Evolutionary conservation across 1,140 invertebrate genomes (phyloP), one percentile per base, ranked within the genome.

Genomic region (Asbolus verrucosus): DNA sequence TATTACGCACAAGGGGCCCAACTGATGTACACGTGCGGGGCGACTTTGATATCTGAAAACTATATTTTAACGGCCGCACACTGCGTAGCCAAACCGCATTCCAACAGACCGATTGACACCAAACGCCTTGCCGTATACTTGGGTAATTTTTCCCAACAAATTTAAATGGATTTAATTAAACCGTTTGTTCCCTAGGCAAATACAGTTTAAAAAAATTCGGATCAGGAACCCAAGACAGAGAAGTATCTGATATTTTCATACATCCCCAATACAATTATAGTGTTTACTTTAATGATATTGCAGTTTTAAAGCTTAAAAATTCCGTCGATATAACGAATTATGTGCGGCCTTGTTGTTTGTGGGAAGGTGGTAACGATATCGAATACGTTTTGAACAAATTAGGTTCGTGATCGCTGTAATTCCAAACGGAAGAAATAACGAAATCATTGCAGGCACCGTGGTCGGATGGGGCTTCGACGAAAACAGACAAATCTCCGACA

Each of bases 391-490:
- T 84, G 11, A 82, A 81, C 1, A 81, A 81, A 71, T 81, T 80
- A 65, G 85, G 84, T 75, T 82, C 81, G 24, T 83, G 13, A 9
- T 59, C 31, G 15, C 62, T 24, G 33, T n/a, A 27, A 50, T 21
- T 18, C 18, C 18, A 50, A 16, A n/a, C 21, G 4, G 1, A 14
- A 15, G 15, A 15, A 50, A 4, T 21, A 16, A 50, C 9, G 6
- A 21, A 16, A 9, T 21, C 13, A 36, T 79, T 74, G 24, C 31
- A 82, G 88, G 88, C 11, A 83, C 80, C 4, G 83, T 90, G 0
- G 85, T 89, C 1, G 89, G 88, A 0, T 90, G 89, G 88, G 87
- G 88, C 16, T 85, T 83, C 41, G 84, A 88, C 69, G 84, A 86
- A 66, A 78, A 79, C 0, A 83, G 84, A 1, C 75, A 83, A 6